A percentile compares a stretch with the other conserved stretches of the same genome.
Evolutionary conservation across 1,140 invertebrate genomes (phyloP).

Genomic region (Goniozus legneri): DNA sequence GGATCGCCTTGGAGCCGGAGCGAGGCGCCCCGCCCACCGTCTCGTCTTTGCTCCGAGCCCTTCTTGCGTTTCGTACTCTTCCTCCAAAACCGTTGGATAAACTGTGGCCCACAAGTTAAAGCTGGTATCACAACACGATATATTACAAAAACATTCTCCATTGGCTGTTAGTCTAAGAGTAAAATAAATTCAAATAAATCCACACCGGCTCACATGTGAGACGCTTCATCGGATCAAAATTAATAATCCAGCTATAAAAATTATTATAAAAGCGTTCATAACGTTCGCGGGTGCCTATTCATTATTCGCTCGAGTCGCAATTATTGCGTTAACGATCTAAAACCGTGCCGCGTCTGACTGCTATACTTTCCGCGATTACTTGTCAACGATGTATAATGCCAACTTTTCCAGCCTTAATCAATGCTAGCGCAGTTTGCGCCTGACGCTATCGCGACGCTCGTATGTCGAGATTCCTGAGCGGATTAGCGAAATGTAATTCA

Average conservation of each 20-base stretch:
- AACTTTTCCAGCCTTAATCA: too few relatives aligned
- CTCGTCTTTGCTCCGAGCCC: slow-evolving; percentile 47
- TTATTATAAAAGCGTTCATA: not conserved
- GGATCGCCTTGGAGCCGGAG: slow-evolving; percentile 52
- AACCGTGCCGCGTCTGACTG: not conserved
- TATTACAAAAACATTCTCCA: too few relatives aligned
- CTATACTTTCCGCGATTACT: not conserved
- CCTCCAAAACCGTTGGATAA: slow-evolving; percentile 45
- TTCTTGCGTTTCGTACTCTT: slow-evolving; percentile 31
- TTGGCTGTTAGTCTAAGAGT: too few relatives aligned
- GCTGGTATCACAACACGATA: too few relatives aligned
- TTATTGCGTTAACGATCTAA: not conserved
- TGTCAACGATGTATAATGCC: not conserved
- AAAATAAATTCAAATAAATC: too few relatives aligned
- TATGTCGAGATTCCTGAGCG: too few relatives aligned
- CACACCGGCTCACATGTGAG: too few relatives aligned
- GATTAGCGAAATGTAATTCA: too few relatives aligned
- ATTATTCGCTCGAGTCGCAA: not conserved
- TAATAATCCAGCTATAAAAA: not conserved
- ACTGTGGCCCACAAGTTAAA: too few relatives aligned
- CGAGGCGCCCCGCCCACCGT: slow-evolving; percentile 52
- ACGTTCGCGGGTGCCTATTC: not conserved
- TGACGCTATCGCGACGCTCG: too few relatives aligned
- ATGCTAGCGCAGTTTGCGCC: too few relatives aligned
- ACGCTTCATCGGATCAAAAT: not conserved